phyloP scores from a whole-genome alignment of 1,140 invertebrate genomes.

The Bombus cullumanus region DNA sequence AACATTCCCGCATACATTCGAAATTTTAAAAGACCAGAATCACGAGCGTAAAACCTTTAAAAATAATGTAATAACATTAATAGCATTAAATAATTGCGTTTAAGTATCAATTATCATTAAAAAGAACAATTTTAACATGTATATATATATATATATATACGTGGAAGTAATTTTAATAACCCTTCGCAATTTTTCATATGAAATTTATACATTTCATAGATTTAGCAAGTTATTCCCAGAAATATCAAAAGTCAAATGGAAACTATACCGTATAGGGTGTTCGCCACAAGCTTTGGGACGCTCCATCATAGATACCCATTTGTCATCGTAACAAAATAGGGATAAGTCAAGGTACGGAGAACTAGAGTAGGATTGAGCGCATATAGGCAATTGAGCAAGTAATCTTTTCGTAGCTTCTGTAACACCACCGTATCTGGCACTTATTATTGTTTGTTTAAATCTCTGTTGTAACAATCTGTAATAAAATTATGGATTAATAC shows the following conservation, averaged over 20 bases:
- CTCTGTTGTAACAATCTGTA: conserved; percentile 82
- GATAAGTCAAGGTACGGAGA: conserved; percentile 97
- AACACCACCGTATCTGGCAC: conserved; percentile 92
- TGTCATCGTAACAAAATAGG: conserved; percentile 97
- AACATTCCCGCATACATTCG: conserved; percentile 92
- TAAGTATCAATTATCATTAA: neutral
- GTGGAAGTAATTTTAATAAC: neutral
- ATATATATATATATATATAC: neutral
- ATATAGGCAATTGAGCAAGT: conserved; percentile 96
- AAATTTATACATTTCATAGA: conserved; percentile 9
- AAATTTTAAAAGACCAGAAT: conserved; percentile 95
- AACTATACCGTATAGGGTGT: conserved; percentile 93
- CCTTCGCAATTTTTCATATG: neutral
- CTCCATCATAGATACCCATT: conserved; percentile 97
- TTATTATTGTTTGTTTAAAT: conserved; percentile 94
- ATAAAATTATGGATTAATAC: neutral
- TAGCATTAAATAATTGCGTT: neutral
- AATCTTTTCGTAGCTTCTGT: conserved; percentile 95
- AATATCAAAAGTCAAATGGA: conserved; percentile 6
- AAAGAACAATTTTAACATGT: neutral
- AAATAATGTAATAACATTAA: conserved; percentile 48
- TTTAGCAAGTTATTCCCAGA: conserved; percentile 5
- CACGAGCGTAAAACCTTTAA: conserved; percentile 93
- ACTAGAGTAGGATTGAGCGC: conserved; percentile 95
- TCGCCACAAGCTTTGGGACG: conserved; percentile 96